Evolutionary conservation across 92 coral and sea anemone species (phyloP), one percentile per base, ranked within the genome.

Genomic region (Actinostola sp.): DNA sequence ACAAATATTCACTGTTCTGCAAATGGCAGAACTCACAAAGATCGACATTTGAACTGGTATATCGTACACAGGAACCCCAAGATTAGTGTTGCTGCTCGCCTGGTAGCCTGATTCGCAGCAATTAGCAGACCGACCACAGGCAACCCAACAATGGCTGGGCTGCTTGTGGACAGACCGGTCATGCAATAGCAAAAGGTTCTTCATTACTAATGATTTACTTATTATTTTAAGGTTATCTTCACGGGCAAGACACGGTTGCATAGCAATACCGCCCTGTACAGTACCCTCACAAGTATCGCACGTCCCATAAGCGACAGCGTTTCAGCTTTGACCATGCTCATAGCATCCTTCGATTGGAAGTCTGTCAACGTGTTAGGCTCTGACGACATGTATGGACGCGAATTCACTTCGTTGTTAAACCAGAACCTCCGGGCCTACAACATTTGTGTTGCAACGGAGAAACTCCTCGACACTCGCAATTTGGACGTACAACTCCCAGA

Each of bases 351-450:
- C 68, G 56, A 67, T 16, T 95, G 97, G 99, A 78, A 78, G 8
- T 67, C 84, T 24, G 85, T 92, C 30, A 89, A 89, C n/a, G 74
- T 88, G 4, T 66, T 95, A 2, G 73, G 86, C 10, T 88, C 93
- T 1, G 83, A 70, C 8, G 89, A 83, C 61, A 39, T 21, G 17
- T 83, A 83, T 43, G 79, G 80, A 23, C 83, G 78, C 13, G 80
- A 35, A 15, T 79, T 78, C 16, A 56, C 70, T 16, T 61, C 67
- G 9, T 62, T 66, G 61, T 66, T 95, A 3, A 79, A 83, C 46
- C 81, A 79, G 39, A 82, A 71, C 21, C 82, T 93, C n/a, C 73
- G 75, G 19, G 73, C 75, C 15, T 55, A 56, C 21, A 84, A 86
- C 41, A 61, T 86, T 9, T 95, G 99, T 51, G 69, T 86, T 1